Evolutionary conservation across 2,797 vertebrate genomes (phyloP).

Genomic region (Falco rusticolus): DNA sequence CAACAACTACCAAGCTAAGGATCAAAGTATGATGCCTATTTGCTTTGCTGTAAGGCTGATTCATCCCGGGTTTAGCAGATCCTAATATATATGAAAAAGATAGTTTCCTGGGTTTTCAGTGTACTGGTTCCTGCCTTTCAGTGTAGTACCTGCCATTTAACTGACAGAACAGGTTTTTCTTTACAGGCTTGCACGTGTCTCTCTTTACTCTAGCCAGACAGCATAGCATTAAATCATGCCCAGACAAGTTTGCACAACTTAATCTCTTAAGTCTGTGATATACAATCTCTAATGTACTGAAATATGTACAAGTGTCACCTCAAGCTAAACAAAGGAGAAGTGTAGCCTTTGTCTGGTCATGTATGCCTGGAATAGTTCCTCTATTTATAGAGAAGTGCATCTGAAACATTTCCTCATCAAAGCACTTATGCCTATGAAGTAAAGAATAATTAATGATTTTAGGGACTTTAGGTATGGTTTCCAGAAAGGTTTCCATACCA

Average conservation of each 20-base stretch:
- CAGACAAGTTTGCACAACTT: conserved; percentile 29
- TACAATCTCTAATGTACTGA: conserved; percentile 3
- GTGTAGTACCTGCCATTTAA: neutral
- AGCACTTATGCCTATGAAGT: neutral
- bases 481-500: neutral
- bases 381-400: neutral
- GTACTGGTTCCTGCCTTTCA: neutral
- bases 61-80: neutral
- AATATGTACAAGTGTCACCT: neutral
- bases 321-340: neutral
- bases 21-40: conserved; percentile 82
- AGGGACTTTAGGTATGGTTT: neutral
- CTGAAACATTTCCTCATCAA: neutral
- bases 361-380: neutral
- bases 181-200: neutral
- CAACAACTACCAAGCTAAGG: conserved; percentile 98
- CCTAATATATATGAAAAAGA: neutral
- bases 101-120: neutral
- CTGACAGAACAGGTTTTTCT: conserved; percentile 14
- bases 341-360: neutral
- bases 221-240: neutral
- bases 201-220: neutral
- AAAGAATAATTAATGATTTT: neutral
- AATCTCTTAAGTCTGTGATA: neutral
- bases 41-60: neutral